Conservation (phyloP, 2,797 vertebrate species). For the Lutra lutra region DNA sequence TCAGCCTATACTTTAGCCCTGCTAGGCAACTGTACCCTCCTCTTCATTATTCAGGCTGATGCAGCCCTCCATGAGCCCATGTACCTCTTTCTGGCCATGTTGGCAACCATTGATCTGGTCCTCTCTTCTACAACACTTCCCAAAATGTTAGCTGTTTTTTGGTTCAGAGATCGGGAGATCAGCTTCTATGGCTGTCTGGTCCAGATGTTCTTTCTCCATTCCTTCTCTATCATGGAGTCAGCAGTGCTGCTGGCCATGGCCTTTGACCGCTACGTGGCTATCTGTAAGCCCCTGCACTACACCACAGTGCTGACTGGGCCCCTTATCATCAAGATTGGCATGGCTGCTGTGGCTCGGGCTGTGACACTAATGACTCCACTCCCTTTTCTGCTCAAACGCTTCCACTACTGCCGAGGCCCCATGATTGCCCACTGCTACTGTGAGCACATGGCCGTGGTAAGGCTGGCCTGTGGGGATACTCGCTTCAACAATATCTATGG, state of each 20-base stretch:
- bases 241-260: conserved; percentile 82
- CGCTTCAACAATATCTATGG: conserved; percentile 85
- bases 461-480: conserved; percentile 83
- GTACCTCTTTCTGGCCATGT: conserved; percentile 87
- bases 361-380: conserved; percentile 71
- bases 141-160: conserved; percentile 82
- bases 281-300: conserved; percentile 74
- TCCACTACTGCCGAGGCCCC: conserved; percentile 80
- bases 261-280: conserved; percentile 84
- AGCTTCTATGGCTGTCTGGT: conserved; percentile 82
- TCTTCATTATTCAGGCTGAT: conserved; percentile 68
- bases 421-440: conserved; percentile 83
- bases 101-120: conserved; percentile 84
- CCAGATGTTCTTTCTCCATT: conserved; percentile 88
- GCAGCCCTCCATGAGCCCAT: conserved; percentile 84
- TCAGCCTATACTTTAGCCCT: conserved; percentile 54
- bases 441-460: conserved; percentile 86
- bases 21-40: conserved; percentile 71
- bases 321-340: conserved; percentile 65
- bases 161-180: conserved; percentile 70
- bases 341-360: conserved; percentile 70
- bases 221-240: conserved; percentile 77
- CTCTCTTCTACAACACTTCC: conserved; percentile 85
- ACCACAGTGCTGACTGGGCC: conserved; percentile 29
- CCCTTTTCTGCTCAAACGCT: conserved; percentile 77